Conservation (phyloP, 2,113 vertebrate genomes). For the Ageneiosus marmoratus region DNA sequence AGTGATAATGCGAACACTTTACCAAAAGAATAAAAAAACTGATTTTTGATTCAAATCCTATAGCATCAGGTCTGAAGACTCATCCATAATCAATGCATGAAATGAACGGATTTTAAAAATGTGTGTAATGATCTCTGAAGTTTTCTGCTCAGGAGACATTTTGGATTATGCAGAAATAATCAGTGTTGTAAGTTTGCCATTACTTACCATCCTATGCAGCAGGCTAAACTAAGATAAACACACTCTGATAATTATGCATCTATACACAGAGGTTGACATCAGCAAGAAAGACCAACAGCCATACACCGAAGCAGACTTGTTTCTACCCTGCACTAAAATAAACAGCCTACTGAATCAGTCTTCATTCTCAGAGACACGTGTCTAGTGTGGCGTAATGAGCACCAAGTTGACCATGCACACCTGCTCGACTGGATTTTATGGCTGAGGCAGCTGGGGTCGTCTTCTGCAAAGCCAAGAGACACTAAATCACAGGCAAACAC, state of each 20-base stretch:
- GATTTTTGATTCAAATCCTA: background rate
- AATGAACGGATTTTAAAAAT: background rate
- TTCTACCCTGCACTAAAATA: slow-evolving; percentile 25
- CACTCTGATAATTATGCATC: slow-evolving; percentile 46
- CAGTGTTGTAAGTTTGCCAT: background rate
- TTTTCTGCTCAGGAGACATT: background rate
- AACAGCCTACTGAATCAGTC: slow-evolving; percentile 8
- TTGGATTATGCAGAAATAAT: background rate
- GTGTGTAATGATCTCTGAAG: background rate
- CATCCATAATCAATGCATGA: background rate
- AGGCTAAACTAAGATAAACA: background rate
- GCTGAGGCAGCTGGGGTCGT: slow-evolving; percentile 41
- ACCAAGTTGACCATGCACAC: slow-evolving; percentile 36
- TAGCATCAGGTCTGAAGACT: background rate
- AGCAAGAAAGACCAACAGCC: slow-evolving; percentile 38
- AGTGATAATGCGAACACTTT: background rate
- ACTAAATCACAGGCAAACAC: slow-evolving; percentile 40
- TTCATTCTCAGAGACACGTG: slow-evolving; percentile 25
- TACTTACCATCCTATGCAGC: background rate
- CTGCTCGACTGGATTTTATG: slow-evolving; percentile 51
- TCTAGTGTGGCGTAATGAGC: slow-evolving; percentile 3
- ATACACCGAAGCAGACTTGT: background rate
- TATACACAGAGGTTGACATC: slow-evolving; percentile 44
- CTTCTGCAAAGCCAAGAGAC: slow-evolving; percentile 34
- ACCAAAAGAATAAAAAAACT: no score